Evolutionary conservation across 2,888 invertebrate genomes (phyloP), one percentile per base, ranked within the genome.

Genomic region (Bellardia pandia): DNA sequence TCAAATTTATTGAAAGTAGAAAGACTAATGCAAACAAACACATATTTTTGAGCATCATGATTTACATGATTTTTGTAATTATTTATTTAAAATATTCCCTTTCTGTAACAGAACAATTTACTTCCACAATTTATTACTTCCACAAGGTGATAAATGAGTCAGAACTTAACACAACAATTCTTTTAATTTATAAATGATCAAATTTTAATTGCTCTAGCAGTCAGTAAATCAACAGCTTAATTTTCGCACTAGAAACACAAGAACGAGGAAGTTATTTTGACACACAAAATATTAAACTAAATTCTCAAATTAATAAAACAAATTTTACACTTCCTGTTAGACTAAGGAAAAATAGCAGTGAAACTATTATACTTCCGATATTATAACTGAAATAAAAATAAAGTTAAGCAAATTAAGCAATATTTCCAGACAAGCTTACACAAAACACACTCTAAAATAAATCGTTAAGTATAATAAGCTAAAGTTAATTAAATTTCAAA

Each of bases 191-290:
- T 14, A 51, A 51, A 51, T 51, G 2, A 51, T 14, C 51, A 1
- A 51, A 51, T 51, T 51, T 51, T n/a, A 51, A 14, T 23, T 23
- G 1, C 14, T 14, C 13, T 5, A 51, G 14, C 1, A 0, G 45
- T 11, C 51, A 51, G 14, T 51, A 51, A 51, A 14, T 51, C 14
- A 51, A 13, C 14, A 45, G 13, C 51, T 51, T n/a, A 56, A 56
- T 64, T 30, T 30, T 74, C 9, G 3, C 66, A 56, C 45, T 45
- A 68, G 16, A 48, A 66, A 37, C 23, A 13, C 48, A 78, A 71
- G 71, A 60, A 71, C 51, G 62, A 69, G 71, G 79, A 71, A 79
- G 71, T 79, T 0, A 48, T 33, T 78, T 58, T 37, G 16, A 1
- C n/a, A 16, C 9, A 7, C 33, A 48, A 62, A 76, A 69, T 16